Evolutionary conservation across 2,797 vertebrate genomes (phyloP).

Genomic region (Bovichtus diacanthus): DNA sequence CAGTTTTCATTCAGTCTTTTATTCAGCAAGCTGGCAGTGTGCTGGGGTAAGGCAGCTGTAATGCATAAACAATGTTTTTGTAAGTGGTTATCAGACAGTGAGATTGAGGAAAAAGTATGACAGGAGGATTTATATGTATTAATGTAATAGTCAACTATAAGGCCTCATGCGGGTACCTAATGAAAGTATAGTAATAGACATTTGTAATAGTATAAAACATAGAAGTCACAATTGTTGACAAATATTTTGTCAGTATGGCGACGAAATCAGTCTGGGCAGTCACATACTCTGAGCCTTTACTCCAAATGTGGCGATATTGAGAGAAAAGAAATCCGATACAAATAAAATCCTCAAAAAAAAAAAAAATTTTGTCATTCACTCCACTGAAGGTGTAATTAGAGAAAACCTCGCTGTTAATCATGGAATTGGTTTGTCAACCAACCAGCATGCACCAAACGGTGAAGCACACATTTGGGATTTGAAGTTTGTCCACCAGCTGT

Average conservation of each 20-base stretch:
- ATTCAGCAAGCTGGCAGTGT: background rate
- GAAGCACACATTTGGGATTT: conserved; percentile 35
- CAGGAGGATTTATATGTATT: background rate
- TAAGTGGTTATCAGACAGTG: background rate
- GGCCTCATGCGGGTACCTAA: background rate
- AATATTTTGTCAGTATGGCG: background rate
- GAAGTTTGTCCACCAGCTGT: conserved; percentile 57
- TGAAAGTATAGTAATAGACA: background rate
- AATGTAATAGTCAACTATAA: background rate
- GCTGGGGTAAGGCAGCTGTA: background rate
- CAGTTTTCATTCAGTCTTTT: background rate
- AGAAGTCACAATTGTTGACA: background rate
- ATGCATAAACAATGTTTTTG: background rate
- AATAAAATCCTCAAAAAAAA: conserved; percentile 7
- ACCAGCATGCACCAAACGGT: conserved; percentile 31
- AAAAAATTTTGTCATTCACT: conserved; percentile 7
- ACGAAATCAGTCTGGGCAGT: background rate
- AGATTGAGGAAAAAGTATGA: too few relatives aligned
- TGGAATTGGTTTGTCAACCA: conserved; percentile 34
- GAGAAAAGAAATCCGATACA: background rate
- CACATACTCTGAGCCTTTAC: background rate
- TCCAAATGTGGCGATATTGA: background rate
- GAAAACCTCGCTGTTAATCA: conserved; percentile 42
- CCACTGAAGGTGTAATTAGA: conserved; percentile 21
- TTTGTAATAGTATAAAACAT: background rate